Conservation (phyloP, 2,113 vertebrate genomes). For the Bujurquina vittata region DNA sequence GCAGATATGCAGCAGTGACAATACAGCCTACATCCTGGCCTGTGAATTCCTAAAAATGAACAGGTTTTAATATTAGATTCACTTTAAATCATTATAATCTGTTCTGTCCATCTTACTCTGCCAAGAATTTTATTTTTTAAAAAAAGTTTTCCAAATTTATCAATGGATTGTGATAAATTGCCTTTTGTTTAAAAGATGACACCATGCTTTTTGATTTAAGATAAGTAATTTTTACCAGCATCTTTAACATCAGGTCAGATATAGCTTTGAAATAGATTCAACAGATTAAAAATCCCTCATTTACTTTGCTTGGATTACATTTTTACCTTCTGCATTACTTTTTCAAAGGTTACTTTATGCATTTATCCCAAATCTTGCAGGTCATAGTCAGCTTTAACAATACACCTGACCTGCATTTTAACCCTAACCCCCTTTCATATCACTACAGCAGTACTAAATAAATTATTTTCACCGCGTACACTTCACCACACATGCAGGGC, state of each 20-base stretch:
- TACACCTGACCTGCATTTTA: neutral
- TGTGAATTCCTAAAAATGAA: neutral
- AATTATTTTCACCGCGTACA: neutral
- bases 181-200: too few relatives aligned
- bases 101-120: neutral
- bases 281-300: neutral
- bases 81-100: neutral
- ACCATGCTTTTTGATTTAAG: neutral
- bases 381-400: neutral
- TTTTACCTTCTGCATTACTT: neutral
- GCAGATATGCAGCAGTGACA: slow-evolving; percentile 6
- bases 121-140: neutral
- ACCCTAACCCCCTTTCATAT: neutral
- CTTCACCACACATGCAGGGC: neutral
- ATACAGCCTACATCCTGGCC: neutral
- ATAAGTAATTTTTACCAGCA: neutral
- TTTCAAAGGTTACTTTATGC: neutral
- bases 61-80: neutral
- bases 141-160: neutral
- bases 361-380: neutral
- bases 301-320: neutral
- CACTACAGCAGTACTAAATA: neutral
- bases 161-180: neutral
- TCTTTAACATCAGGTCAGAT: neutral
- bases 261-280: neutral